Conservation (phyloP, 2,113 vertebrate genomes). For the Chionodraco myersi region DNA sequence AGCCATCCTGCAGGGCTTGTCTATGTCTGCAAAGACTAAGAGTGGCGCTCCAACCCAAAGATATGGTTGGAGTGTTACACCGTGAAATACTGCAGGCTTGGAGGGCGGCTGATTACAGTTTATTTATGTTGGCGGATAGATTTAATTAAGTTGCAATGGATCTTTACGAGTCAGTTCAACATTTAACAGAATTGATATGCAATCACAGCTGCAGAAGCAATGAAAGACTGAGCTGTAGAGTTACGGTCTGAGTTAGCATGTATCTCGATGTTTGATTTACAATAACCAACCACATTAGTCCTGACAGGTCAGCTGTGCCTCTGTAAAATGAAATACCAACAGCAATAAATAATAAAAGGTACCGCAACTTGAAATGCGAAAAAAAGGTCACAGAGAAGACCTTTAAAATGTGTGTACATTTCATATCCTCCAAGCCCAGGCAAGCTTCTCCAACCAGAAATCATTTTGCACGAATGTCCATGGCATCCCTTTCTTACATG, state of each 20-base stretch:
- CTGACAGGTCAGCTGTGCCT: slow-evolving; percentile 22
- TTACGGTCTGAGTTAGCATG: not conserved
- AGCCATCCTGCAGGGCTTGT: slow-evolving; percentile 1
- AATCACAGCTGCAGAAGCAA: not conserved
- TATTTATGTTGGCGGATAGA: not conserved
- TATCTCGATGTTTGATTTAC: slow-evolving; percentile 10
- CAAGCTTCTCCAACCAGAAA: slow-evolving; percentile 11
- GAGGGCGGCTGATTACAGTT: not conserved
- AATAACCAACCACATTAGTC: slow-evolving; percentile 3
- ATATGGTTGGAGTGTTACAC: not conserved
- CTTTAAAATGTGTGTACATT: not conserved
- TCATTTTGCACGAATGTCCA: not conserved
- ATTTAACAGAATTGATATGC: not conserved
- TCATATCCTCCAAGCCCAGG: slow-evolving; percentile 43
- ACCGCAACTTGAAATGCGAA: slow-evolving; percentile 13
- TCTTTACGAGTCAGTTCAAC: no score
- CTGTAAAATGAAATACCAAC: not conserved
- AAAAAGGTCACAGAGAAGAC: slow-evolving; percentile 20
- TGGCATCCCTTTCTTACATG: not conserved
- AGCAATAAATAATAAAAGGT: slow-evolving; percentile 29
- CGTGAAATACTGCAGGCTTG: not conserved
- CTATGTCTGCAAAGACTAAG: slow-evolving; percentile 1
- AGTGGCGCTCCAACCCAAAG: slow-evolving; percentile 48
- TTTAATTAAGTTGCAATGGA: not conserved
- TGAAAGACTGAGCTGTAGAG: not conserved